Conservation (phyloP, 2,888 invertebrate species). For the Ernsta delagoae region DNA sequence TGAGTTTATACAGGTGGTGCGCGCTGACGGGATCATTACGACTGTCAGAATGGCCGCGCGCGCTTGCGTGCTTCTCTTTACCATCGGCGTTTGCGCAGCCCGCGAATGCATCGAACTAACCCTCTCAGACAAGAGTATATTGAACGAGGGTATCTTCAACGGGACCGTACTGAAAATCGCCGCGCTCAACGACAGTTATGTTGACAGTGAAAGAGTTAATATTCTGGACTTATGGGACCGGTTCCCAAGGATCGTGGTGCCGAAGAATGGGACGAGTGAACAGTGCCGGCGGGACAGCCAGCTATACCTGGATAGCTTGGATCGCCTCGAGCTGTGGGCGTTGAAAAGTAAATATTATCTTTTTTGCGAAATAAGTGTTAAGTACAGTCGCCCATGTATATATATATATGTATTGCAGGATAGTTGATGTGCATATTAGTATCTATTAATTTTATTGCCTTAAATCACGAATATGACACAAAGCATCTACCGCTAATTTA, state of each 20-base stretch:
- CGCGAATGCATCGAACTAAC: conserved; percentile 78
- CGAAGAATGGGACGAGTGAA: conserved; percentile 73
- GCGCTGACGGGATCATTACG: conserved; percentile 61
- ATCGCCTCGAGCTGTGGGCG: conserved; percentile 79
- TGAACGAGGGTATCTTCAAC: conserved; percentile 65
- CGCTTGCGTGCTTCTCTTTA: conserved; percentile 66
- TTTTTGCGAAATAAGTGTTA: too few species aligned
- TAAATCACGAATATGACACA: too few species aligned
- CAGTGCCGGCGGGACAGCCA: conserved; percentile 75
- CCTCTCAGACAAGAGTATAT: conserved; percentile 59
- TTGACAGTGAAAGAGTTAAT: conserved; percentile 59
- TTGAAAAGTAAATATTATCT: conserved; percentile 76
- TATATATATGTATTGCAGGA: too few species aligned
- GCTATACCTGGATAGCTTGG: conserved; percentile 66
- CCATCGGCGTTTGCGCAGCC: conserved; percentile 53
- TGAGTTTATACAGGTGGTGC: conserved; percentile 45
- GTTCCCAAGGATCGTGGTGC: conserved; percentile 76
- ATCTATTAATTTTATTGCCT: too few species aligned
- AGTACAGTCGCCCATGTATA: too few species aligned
- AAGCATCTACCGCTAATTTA: too few species aligned
- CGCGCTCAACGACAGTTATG: conserved; percentile 60
- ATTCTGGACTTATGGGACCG: conserved; percentile 69
- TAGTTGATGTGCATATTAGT: too few species aligned
- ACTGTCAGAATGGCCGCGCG: conserved; percentile 71
- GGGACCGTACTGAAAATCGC: conserved; percentile 63